Conservation (phyloP, 2,888 invertebrate species). For the Orthonychiurus folsomi region DNA sequence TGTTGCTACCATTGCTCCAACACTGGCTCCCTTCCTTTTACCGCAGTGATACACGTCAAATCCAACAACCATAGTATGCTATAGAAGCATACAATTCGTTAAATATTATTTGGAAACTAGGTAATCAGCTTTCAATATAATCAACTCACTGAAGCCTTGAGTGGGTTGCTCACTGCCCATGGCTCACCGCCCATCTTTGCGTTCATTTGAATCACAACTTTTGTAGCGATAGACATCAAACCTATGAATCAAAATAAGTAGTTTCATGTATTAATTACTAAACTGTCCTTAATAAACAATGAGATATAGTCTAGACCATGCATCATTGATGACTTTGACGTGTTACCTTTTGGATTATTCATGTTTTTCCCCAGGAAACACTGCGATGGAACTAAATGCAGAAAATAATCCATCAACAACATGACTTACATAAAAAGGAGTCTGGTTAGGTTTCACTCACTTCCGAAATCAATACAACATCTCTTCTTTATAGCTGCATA, state of each 20-base stretch:
- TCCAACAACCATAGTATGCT: slow-evolving; percentile 46
- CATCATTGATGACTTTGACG: no score
- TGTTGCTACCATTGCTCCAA: slow-evolving; percentile 36
- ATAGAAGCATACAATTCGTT: background rate
- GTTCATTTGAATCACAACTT: no score
- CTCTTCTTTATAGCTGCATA: slow-evolving; percentile 22
- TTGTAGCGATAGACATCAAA: slow-evolving; percentile 33
- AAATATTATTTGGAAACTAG: background rate
- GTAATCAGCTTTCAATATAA: background rate
- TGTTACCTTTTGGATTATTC: no score
- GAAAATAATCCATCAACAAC: background rate
- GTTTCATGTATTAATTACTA: no score
- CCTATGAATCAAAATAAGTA: slow-evolving; percentile 12
- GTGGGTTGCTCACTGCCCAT: slow-evolving; percentile 66
- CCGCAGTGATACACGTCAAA: slow-evolving; percentile 78
- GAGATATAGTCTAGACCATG: no score
- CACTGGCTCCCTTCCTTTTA: slow-evolving; percentile 48
- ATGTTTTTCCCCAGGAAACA: slow-evolving; percentile 20
- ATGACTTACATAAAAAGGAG: background rate
- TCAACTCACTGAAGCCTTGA: slow-evolving; percentile 41
- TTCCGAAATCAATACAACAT: slow-evolving; percentile 21
- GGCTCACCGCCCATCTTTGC: slow-evolving; percentile 85
- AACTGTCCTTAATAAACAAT: no score
- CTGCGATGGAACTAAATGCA: slow-evolving; percentile 28
- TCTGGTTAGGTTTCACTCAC: slow-evolving; percentile 11